Base-by-base conservation (phyloP, 2,797 vertebrate species). In the Sitta carolinensis region DNA sequence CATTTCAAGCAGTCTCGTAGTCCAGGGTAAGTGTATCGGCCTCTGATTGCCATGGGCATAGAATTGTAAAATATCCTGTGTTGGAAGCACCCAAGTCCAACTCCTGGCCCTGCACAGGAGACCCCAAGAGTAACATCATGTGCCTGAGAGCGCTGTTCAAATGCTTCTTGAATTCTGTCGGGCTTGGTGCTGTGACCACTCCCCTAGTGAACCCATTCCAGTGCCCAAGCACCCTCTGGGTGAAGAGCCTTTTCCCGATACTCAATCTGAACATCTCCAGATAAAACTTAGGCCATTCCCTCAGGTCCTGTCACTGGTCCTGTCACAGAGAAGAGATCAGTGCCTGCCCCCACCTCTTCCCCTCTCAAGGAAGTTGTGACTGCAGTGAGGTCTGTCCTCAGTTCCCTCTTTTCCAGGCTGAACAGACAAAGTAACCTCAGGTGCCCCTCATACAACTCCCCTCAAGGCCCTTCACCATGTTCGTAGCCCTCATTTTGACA, bases 381-480 rank as follows among this genome's bases (percentile, higher is more conserved):
- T 21, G 38, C 61, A 29, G 0, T 80, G 40, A 47, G 2, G 4
- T 73, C 5, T 61, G 5, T 9, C 13, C 15, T 48, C 21, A 42
- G 4, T 40, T 30, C 3, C 9, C 20, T 63, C 32, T 48, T 29
- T 5, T 51, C 26, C 20, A 66, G 36, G 10, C 43, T 70, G 42
- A 78, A 32, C 18, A 70, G 26, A 43, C 8, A 22, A 43, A 63
- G 21, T 34, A 20, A 14, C 30, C 21, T 77, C 25, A 77, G 50
- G 8, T 3, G 0, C 12, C 42, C 34, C 8, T 57, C 42, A 5
- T 3, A 29, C 0, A 1, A 27, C 42, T 50, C 48, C 14, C 16
- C 16, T 64, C 19, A 43, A 57, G 32, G 22, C 30, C 66, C 10
- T 63, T 50, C 6, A 4, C 36, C 14, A 19, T 55, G 10, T 36